Evolutionary conservation across 2,888 invertebrate species (phyloP), one percentile per base, ranked within the genome.

Genomic region (Apotomis betuletana): DNA sequence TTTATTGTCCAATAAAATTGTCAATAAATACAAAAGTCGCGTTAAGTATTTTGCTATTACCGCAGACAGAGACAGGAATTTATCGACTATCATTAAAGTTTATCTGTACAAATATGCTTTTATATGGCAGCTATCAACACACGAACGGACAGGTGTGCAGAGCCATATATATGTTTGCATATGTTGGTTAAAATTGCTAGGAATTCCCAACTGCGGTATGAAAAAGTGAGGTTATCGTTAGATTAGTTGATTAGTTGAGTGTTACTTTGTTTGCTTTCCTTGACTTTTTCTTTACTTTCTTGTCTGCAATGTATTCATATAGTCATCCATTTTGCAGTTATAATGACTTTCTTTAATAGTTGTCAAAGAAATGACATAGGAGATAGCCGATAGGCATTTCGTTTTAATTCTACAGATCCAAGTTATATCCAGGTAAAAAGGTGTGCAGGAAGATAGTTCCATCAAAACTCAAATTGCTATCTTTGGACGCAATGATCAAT

Each of bases 101-200:
- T 69, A 69, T 69, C 69, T 57, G 51, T 55, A 70, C 65, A 70
- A 70, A 70, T 70, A 59, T 64, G 38, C 46, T 60, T 60, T 60
- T 54, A 65, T 65, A 70, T 64, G 58, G 64, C 59, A 36, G 52
- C 54, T 65, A 54, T 70, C 64, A 70, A 61, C 62, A 59, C 68
- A 61, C 36, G 55, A 46, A 13, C 0, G 55, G 65, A 70, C 70
- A 70, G 70, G 54, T 70, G 70, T 64, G 10, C 13, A 46, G 36
- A 10, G 9, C 3, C 9, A 8, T 49, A 10, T 49, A 49, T 49
- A 9, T 49, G 49, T 49, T 9, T 49, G 10, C 49, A 49, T 10
- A 9, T 10, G 49, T 49, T 49, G 49, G 49, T 49, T 49, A 10
- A 10, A 8, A 49, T 49, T 65, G 65, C 65, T 0, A 57, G n/a